Evolutionary conservation across 2,888 invertebrate genomes (phyloP), one percentile per base, ranked within the genome.

Genomic region (Suillia variegata): DNA sequence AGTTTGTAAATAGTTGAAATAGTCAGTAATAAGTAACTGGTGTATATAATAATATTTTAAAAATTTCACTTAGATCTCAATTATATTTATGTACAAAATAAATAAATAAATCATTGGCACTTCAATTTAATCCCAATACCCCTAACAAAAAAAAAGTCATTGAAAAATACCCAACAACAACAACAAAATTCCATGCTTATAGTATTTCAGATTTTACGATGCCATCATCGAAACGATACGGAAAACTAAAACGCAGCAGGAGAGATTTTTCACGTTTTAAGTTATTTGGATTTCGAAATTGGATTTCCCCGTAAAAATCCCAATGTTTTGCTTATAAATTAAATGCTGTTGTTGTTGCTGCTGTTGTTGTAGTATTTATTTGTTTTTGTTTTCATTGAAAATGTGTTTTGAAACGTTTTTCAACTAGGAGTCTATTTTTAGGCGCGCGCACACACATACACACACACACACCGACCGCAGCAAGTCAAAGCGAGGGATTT

Each of bases 241-340:
- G 56, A 61, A 59, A 42, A 51, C 60, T 66, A 70, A 70, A 72
- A 72, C 72, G 68, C 72, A 74, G 72, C 72, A 71, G 72, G 72
- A 74, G 72, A 72, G 69, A 63, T 72, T 73, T 67, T 71, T 65
- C 74, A 70, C n/a, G n/a, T 74, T 71, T 73, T 67, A 70, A 72
- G 73, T 26, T 26, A 38, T 38, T 13, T 38, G 38, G n/a, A 38
- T 38, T 38, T 38, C 26, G 5, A 10, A 5, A 26, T 26, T 71
- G 72, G 72, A 74, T 74, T 72, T 72, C 71, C 72, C 72, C 71
- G 47, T 55, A 45, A 48, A 55, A 48, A 42, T n/a, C 20, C n/a
- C 10, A 38, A 38, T 38, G 38, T 38, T 38, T 38, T 38, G 38
- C 38, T 38, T 15, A 49, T 8, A 22, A 15, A 33, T 17, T 18